Conservation (phyloP, 2,888 invertebrate genomes). For the Xestia c-nigrum region DNA sequence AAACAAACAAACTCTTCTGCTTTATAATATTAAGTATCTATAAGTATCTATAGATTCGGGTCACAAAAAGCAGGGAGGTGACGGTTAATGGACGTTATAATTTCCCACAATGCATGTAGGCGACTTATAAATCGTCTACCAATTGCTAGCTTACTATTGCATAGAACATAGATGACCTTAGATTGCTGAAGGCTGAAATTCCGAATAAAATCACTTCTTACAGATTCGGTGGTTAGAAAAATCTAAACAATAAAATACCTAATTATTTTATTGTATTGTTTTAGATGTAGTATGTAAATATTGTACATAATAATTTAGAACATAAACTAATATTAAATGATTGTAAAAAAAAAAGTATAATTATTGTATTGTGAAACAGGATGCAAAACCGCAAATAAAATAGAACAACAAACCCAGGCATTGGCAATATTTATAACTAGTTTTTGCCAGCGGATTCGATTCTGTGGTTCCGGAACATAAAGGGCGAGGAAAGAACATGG, state of each 20-base stretch:
- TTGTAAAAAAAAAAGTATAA: too few species aligned
- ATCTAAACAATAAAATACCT: background rate
- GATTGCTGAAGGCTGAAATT: background rate
- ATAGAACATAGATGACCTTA: conserved; percentile 9
- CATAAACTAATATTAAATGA: too few species aligned
- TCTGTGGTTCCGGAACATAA: too few species aligned
- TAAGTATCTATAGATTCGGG: too few species aligned
- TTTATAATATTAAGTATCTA: too few species aligned
- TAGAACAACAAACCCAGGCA: background rate
- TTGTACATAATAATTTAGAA: too few species aligned
- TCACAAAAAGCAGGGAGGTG: too few species aligned
- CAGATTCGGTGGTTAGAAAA: background rate
- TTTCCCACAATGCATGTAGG: background rate
- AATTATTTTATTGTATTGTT: background rate
- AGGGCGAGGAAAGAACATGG: too few species aligned
- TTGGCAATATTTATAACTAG: background rate
- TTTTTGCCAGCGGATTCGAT: too few species aligned
- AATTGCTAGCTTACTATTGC: background rate
- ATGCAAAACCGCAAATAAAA: background rate
- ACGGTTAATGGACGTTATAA: too few species aligned
- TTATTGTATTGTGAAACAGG: background rate
- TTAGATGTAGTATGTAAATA: too few species aligned
- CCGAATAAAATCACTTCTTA: background rate
- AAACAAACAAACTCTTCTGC: too few species aligned
- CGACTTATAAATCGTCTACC: background rate